Evolutionary conservation across 1,140 invertebrate genomes (phyloP).

Genomic region (Sarcophaga bullata): DNA sequence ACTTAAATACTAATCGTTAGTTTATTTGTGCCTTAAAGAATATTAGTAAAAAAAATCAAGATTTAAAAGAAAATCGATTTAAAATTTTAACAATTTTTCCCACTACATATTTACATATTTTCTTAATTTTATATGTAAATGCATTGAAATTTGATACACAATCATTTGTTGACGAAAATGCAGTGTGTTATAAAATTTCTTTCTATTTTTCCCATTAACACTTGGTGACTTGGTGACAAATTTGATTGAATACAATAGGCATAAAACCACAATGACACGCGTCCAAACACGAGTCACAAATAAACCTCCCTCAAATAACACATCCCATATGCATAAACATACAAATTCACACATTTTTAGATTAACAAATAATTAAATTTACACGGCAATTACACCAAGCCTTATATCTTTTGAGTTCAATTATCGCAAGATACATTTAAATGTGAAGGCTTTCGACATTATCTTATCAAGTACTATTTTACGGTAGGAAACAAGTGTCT

Average conservation of each 20-base stretch:
- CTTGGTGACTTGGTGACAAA: constrained; percentile 28
- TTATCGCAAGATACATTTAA: too few relatives aligned
- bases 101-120: background rate
- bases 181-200: background rate
- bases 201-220: constrained; percentile 32
- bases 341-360: constrained; percentile 40
- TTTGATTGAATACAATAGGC: constrained; percentile 40
- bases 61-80: too few relatives aligned
- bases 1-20: too few relatives aligned
- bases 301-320: background rate
- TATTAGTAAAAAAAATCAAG: too few relatives aligned
- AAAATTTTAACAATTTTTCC: background rate
- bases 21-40: too few relatives aligned
- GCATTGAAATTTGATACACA: constrained; percentile 27
- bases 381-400: constrained; percentile 62
- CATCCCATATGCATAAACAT: background rate
- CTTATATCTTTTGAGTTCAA: constrained; percentile 2
- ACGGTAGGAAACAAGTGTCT: constrained; percentile 29
- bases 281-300: constrained; percentile 7
- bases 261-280: constrained; percentile 36
- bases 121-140: constrained; percentile 34
- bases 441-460: too few relatives aligned
- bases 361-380: constrained; percentile 63
- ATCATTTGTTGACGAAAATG: constrained; percentile 21
- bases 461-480: too few relatives aligned